Percentiles rank a stretch among this genome's conserved stretches.
phyloP scores from a whole-genome alignment of 2,888 invertebrate genomes.

The Drosophila atripex region DNA sequence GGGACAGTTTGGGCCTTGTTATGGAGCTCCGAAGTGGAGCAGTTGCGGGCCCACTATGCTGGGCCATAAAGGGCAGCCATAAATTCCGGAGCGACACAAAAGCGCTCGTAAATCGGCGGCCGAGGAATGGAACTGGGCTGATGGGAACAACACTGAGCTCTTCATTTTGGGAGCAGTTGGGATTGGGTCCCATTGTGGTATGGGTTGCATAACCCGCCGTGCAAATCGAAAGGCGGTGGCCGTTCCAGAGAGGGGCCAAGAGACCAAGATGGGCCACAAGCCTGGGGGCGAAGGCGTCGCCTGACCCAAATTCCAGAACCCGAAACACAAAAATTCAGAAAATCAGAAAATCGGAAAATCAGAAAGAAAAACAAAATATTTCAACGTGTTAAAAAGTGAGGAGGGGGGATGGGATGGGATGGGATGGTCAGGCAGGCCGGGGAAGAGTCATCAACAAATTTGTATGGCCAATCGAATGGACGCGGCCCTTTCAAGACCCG shows the following conservation, averaged over 20 bases:
- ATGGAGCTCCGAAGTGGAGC: conserved; percentile 12
- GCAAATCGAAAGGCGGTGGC: conserved; percentile 15
- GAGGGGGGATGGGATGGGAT: conserved; percentile 21
- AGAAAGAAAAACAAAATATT: conserved; percentile 41
- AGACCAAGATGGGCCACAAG: neutral
- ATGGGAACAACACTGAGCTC: neutral
- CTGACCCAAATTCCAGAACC: conserved; percentile 65
- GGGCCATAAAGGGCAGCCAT: conserved; percentile 58
- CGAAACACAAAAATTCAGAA: conserved; percentile 15
- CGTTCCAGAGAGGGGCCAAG: too few relatives aligned
- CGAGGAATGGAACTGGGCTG: conserved; percentile 27
- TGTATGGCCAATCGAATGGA: conserved; percentile 49
- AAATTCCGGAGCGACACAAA: conserved; percentile 56
- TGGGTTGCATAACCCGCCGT: conserved; percentile 29
- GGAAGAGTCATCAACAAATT: conserved; percentile 64
- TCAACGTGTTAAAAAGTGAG: conserved; percentile 66
- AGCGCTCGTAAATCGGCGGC: conserved; percentile 54
- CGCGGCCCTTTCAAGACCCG: conserved; percentile 37
- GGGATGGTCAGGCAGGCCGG: conserved; percentile 1
- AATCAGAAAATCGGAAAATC: conserved; percentile 18
- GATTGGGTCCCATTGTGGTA: conserved; percentile 10
- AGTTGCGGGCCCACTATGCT: conserved; percentile 16
- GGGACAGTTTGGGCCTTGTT: conserved; percentile 30
- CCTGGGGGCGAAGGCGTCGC: conserved; percentile 25
- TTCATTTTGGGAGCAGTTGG: neutral